A percentile compares a stretch with the other conserved stretches of the same genome.
Conservation (phyloP, 2,113 vertebrate species). For the Circaetus gallicus region DNA sequence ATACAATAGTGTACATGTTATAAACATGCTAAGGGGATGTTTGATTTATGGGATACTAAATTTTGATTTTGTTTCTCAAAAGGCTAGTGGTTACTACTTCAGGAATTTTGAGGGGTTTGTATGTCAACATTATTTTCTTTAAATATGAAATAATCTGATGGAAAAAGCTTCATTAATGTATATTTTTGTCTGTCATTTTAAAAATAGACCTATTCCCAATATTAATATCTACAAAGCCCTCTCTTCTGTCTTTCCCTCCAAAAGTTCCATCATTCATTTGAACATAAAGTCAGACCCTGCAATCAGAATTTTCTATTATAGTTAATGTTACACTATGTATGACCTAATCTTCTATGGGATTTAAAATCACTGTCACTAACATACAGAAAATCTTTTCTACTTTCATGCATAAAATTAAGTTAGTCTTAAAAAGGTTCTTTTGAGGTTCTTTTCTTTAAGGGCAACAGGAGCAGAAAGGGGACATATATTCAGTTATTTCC, state of each 20-base stretch:
- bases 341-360: background rate
- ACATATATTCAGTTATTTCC: background rate
- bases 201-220: background rate
- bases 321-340: background rate
- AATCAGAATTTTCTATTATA: background rate
- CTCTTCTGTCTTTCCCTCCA: background rate
- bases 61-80: background rate
- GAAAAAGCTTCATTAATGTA: background rate
- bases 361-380: background rate
- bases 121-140: background rate
- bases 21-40: background rate
- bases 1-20: rapidly evolving
- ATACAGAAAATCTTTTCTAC: background rate
- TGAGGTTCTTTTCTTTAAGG: background rate
- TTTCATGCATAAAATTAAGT: background rate
- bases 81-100: background rate
- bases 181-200: background rate
- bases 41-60: background rate
- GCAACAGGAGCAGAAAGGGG: background rate
- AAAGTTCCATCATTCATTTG: background rate
- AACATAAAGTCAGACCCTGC: background rate
- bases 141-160: background rate
- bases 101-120: background rate
- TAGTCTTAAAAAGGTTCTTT: background rate
- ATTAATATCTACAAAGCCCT: background rate